A percentile compares a stretch with the other conserved stretches of the same genome.
Conservation (phyloP, 2,113 vertebrate species). For the Pelodiscus sinensis region DNA sequence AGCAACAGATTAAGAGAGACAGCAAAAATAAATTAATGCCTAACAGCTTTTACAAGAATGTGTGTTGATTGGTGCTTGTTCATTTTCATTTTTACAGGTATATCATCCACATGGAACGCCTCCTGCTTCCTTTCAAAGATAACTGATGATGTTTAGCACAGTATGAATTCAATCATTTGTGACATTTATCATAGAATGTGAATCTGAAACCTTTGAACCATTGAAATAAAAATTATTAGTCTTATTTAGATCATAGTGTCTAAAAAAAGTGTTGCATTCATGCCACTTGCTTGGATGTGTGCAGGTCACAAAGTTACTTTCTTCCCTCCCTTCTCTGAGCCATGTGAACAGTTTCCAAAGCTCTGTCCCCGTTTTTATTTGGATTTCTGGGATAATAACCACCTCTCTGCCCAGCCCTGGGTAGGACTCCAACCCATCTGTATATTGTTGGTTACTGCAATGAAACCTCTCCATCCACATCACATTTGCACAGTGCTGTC, state of each 20-base stretch:
- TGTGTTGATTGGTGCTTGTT: not conserved
- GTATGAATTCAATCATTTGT: not conserved
- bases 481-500: too few species aligned
- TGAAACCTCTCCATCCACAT: not conserved
- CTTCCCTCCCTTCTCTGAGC: slow-evolving; percentile 38
- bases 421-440: not conserved
- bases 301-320: not conserved
- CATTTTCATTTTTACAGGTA: not conserved
- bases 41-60: not conserved
- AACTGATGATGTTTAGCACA: not conserved
- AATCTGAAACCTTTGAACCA: not conserved
- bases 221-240: not conserved
- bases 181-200: not conserved
- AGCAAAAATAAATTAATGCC: not conserved
- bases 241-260: not conserved
- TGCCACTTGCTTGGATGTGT: not conserved
- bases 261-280: not conserved
- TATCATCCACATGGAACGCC: not conserved
- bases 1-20: not conserved
- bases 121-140: not conserved
- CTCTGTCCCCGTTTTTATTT: slow-evolving; percentile 36
- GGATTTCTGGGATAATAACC: not conserved
- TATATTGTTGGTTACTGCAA: not conserved
- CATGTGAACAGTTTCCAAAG: slow-evolving; percentile 42
- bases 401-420: not conserved